phyloP scores from a whole-genome alignment of 2,797 vertebrate genomes.

The Sebastes miniatus region DNA sequence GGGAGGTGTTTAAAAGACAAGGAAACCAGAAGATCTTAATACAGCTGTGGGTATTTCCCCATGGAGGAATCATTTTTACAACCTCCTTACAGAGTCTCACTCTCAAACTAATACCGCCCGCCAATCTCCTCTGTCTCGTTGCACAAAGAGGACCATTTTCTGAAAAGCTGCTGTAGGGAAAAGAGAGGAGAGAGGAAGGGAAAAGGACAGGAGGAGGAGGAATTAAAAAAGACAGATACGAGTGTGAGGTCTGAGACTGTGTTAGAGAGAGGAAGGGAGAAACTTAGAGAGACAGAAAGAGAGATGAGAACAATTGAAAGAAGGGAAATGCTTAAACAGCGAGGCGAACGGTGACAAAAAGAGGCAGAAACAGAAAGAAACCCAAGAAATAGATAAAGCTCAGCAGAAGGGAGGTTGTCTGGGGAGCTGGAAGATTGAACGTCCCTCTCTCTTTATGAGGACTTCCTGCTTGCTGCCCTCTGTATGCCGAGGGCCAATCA shows the following conservation, averaged over 20 bases:
- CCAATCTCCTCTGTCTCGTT: conserved; percentile 69
- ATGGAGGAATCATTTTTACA: conserved; percentile 77
- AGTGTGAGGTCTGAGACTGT: conserved; percentile 30
- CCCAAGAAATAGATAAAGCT: conserved; percentile 39
- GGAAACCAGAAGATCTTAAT: conserved; percentile 76
- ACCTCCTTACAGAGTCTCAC: conserved; percentile 65
- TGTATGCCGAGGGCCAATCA: conserved; percentile 59
- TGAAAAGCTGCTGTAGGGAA: conserved; percentile 62
- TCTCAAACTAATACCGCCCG: conserved; percentile 59
- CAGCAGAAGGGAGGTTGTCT: conserved; percentile 52
- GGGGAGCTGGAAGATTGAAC: conserved; percentile 65
- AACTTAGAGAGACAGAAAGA: conserved; percentile 27
- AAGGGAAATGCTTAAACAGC: neutral
- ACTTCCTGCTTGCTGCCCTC: conserved; percentile 53
- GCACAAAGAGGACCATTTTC: conserved; percentile 62
- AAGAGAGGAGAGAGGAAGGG: conserved; percentile 21
- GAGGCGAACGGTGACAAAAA: conserved; percentile 31
- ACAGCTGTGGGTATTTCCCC: conserved; percentile 78
- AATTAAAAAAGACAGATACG: neutral
- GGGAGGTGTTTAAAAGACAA: conserved; percentile 77
- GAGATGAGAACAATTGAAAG: conserved; percentile 20
- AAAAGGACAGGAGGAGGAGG: conserved; percentile 20
- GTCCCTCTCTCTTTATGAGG: conserved; percentile 57
- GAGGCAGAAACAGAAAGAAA: conserved; percentile 11
- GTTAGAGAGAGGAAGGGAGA: conserved; percentile 23